phyloP scores from a whole-genome alignment of 2,113 vertebrate genomes.

The Nestor notabilis region DNA sequence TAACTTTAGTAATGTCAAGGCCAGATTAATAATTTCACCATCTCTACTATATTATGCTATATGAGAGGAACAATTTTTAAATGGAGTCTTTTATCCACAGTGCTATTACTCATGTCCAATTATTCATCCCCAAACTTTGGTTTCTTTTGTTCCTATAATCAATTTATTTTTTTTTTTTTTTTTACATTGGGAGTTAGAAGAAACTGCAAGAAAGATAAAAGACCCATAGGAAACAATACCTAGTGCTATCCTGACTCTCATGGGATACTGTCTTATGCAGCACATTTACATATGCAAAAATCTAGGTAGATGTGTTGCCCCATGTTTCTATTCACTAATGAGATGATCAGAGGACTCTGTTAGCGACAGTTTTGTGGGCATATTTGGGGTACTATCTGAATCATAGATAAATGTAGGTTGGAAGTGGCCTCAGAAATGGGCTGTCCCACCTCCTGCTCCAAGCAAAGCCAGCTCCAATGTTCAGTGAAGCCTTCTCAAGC shows the following conservation, averaged over 20 bases:
- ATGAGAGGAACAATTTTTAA: not conserved
- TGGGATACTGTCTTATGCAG: not conserved
- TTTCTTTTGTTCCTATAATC: not conserved
- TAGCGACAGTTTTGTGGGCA: not conserved
- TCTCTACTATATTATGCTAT: not conserved
- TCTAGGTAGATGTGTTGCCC: not conserved
- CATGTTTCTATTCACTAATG: rapidly evolving
- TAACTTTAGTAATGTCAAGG: not conserved
- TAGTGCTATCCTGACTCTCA: not conserved
- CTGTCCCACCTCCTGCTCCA: not conserved
- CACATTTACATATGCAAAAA: not conserved
- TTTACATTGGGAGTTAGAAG: not conserved
- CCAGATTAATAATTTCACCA: not conserved
- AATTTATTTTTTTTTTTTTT: not conserved
- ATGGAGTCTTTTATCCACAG: not conserved
- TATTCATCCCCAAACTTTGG: not conserved
- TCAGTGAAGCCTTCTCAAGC: not conserved
- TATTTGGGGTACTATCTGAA: not conserved
- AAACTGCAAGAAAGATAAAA: not conserved
- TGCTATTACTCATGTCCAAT: not conserved
- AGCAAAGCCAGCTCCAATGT: not conserved
- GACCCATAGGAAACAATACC: not conserved
- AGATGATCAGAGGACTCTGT: not conserved
- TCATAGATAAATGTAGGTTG: not conserved
- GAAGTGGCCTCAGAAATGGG: not conserved